These are phyloP conservation scores for Toxonevra muliebris DNA, from an alignment of 2,888 invertebrate genomes.

Conservation along the genomic window DNA sequence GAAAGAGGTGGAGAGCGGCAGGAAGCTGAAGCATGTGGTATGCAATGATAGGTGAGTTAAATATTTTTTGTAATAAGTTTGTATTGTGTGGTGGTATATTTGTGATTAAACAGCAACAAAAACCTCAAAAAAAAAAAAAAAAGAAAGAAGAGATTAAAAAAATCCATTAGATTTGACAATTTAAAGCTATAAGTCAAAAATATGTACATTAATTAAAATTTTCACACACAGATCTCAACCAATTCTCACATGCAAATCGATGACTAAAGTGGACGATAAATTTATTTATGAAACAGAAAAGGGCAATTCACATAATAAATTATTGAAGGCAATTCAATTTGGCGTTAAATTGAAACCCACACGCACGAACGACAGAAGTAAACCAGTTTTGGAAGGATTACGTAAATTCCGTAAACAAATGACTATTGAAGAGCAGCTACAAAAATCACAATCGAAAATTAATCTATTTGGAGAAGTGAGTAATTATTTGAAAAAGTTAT, in stretches of 20 bases:
- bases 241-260: conserved; percentile 69
- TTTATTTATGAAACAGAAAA: conserved; percentile 90
- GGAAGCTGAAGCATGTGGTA: conserved; percentile 80
- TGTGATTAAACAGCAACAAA: no score
- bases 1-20: conserved; percentile 88
- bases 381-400: conserved; percentile 82
- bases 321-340: conserved; percentile 82
- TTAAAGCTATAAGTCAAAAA: no score
- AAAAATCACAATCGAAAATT: conserved; percentile 80
- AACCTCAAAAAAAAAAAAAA: no score
- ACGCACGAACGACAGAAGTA: conserved; percentile 86
- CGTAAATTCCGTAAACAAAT: conserved; percentile 88
- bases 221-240: conserved; percentile 68
- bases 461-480: conserved; percentile 58
- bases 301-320: conserved; percentile 79
- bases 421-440: conserved; percentile 90
- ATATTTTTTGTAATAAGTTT: background rate
- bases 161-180: no score
- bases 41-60: conserved; percentile 79
- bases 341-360: conserved; percentile 80
- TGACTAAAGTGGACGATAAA: conserved; percentile 78
- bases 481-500: background rate
- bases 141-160: no score
- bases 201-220: no score
- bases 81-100: no score